phyloP scores from a whole-genome alignment of 2,797 vertebrate species.

The Cetoscarus ocellatus region DNA sequence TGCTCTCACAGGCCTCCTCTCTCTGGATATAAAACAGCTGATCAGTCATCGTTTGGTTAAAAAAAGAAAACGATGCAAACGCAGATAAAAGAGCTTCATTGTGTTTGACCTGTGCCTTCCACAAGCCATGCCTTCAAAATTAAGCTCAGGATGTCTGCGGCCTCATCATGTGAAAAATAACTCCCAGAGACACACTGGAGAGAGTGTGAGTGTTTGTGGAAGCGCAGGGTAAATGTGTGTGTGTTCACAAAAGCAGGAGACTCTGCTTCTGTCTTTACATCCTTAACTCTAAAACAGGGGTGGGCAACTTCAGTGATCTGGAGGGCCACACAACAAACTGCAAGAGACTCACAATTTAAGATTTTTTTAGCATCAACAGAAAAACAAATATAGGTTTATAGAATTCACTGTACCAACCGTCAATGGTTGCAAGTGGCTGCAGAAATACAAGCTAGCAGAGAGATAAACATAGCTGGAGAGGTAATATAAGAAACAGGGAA shows the following conservation, averaged over 20 bases:
- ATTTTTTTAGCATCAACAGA: too few species aligned
- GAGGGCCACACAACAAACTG: too few species aligned
- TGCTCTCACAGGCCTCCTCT: conserved; percentile 13
- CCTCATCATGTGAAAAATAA: conserved; percentile 74
- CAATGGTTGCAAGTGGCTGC: too few species aligned
- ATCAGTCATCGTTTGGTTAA: conserved; percentile 26
- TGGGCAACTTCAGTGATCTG: too few species aligned
- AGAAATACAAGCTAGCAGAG: too few species aligned
- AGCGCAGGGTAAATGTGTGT: conserved; percentile 5
- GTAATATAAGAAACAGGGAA: too few species aligned
- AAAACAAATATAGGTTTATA: too few species aligned
- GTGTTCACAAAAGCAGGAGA: conserved; percentile 17
- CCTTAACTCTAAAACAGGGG: conserved; percentile 80
- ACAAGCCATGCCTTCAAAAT: conserved; percentile 72
- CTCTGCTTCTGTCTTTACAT: conserved; percentile 71
- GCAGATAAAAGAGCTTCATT: conserved; percentile 71
- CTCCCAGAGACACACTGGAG: conserved; percentile 29
- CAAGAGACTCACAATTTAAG: too few species aligned
- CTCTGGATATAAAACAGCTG: conserved; percentile 41
- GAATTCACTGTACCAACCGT: too few species aligned
- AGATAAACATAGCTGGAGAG: too few species aligned
- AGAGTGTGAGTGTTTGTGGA: conserved; percentile 27
- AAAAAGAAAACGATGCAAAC: conserved; percentile 43
- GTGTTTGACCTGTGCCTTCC: conserved; percentile 73
- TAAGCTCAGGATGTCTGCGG: conserved; percentile 72